These are phyloP conservation scores for Pogoniulus pusillus DNA, from an alignment of 2,797 vertebrate genomes.

Conservation along the genomic window DNA sequence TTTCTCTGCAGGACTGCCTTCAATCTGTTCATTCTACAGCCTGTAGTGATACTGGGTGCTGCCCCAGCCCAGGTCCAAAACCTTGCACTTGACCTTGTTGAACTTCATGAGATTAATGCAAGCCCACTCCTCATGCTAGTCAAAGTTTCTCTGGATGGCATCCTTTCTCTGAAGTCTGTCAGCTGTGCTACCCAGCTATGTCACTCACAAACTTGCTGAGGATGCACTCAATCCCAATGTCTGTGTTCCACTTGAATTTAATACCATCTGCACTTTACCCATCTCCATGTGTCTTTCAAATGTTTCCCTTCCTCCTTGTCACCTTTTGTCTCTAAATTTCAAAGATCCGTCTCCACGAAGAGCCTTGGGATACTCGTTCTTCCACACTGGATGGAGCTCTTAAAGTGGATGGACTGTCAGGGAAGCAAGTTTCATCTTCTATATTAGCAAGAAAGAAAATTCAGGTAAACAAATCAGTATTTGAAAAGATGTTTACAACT, in stretches of 20 bases:
- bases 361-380: not conserved
- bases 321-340: constrained; percentile 1
- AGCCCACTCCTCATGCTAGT: not conserved
- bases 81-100: not conserved
- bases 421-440: constrained; percentile 19
- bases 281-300: not conserved
- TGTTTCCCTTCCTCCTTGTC: not conserved
- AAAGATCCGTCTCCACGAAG: not conserved
- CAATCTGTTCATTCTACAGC: fast-evolving
- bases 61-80: fast-evolving
- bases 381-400: not conserved
- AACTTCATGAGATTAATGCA: not conserved
- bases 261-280: not conserved
- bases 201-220: not conserved
- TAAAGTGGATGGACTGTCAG: not conserved
- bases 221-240: not conserved
- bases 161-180: not conserved
- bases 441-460: constrained; percentile 57
- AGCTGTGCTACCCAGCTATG: fast-evolving
- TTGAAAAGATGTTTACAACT: not conserved
- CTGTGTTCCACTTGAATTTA: not conserved
- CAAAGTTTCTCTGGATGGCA: not conserved
- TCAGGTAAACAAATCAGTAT: constrained; percentile 25
- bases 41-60: fast-evolving
- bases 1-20: not conserved